Evolutionary conservation across 2,113 vertebrate species (phyloP), one percentile per base, ranked within the genome.

Genomic region (Monarcha castaneiventris): DNA sequence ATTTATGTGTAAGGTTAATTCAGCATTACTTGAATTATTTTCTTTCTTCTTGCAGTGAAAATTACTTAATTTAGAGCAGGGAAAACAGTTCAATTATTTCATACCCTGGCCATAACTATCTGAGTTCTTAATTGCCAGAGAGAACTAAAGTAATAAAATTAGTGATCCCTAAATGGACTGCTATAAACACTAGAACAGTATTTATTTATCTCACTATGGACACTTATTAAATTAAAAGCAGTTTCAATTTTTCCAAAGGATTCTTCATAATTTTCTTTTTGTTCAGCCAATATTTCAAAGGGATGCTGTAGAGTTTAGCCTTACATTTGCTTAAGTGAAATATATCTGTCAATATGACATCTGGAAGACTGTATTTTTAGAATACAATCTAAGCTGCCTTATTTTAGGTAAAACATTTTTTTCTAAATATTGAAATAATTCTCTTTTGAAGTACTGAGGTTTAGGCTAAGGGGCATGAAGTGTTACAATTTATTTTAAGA

Each of bases 11-110:
- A 76, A 75, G 33, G 19, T 87, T 87, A 84, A 48, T 79, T 94
- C 49, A 79, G 11, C 12, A 58, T 49, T 73, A 8, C 78, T 93
- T 85, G 62, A 80, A 66, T 68, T 62, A 21, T 79, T 91, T 85
- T 91, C 8, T 35, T 81, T 48, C 54, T 83, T 93, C 73, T 73
- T 69, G 20, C 37, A 55, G 56, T 67, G 32, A 79, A 89, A 93
- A 76, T 69, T 7, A 56, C 58, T 96, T 97, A 92, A 89, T 56
- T 56, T 30, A 89, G 35, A 92, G 25, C 48, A 73, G 32, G 11
- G 49, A 94, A 97, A 97, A 46, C 16, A 56, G 30, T 89, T 94
- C 9, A 89, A 73, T 97, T 95, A 83, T 46, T 73, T 68, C 33
- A 43, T 89, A 35, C 14, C 49, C 39, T 83, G 32, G 7, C 56